Base-by-base conservation (phyloP, 2,888 invertebrate species). In the Tromatobia lineatoria region DNA sequence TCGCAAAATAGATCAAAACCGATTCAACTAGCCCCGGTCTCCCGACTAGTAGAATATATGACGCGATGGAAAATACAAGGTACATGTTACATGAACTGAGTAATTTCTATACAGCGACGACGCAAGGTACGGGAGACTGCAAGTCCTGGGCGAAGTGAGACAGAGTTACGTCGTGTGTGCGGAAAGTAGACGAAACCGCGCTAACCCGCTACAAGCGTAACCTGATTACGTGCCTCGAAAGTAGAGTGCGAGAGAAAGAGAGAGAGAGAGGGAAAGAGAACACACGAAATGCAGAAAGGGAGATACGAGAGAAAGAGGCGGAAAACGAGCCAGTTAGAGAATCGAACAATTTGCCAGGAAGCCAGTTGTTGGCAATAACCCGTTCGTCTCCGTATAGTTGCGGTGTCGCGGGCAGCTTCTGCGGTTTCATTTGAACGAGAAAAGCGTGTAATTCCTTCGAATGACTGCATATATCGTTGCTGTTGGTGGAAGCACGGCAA, bases 401-500 rank as follows among this genome's bases (percentile, higher is more conserved):
- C 47, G 34, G 67, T 34, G 64, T 67, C 45, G 71, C 25, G 71
- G 20, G 6, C 69, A 57, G 69, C 69, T 71, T 79, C 76, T 67
- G 83, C 67, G 80, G 83, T 83, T 83, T 83, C 80, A 67, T 83
- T 83, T 59, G 45, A 80, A 80, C 83, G 80, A 69, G 84, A 81
- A 81, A 84, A 84, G 77, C 84, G 84, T 84, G 80, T 84, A 84
- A 84, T 84, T 84, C 78, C 78, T 84, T 75, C 64, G 84, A 74
- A 74, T 50, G 57, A 52, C 50, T 73, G 64, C 64, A 45, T 50
- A 47, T 50, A 52, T 4, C 15, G 45, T n/a, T 25, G 42, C 4
- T 7, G 11, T 18, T 38, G n/a, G 38, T 18, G 20, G 3, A 20
- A 23, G 23, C 15, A 18, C 10, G 45, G 25, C 47, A 6, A 45